Evolutionary conservation across 1,140 invertebrate genomes (phyloP).

Genomic region (Bombus picipes): DNA sequence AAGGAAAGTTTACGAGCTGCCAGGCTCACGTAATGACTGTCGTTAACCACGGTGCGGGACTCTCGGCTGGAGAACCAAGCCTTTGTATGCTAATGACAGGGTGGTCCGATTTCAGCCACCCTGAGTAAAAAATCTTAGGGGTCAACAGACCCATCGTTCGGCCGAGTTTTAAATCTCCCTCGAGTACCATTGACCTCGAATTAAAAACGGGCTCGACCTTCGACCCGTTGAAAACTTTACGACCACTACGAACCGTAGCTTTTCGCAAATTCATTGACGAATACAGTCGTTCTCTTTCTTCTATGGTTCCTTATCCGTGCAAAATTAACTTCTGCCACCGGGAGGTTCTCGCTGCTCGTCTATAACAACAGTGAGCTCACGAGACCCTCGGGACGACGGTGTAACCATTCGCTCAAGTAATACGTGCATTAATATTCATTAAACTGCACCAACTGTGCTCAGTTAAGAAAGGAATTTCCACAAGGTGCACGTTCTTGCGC

Average conservation of each 20-base stretch:
- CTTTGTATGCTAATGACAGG: conserved; percentile 76
- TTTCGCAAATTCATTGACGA: conserved; percentile 44
- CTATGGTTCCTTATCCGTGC: conserved; percentile 10
- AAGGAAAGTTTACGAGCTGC: conserved; percentile 65
- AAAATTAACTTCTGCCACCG: conserved; percentile 33
- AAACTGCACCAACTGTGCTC: conserved; percentile 14
- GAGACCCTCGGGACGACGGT: conserved; percentile 33
- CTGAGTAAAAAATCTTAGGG: conserved; percentile 67
- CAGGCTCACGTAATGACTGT: conserved; percentile 71
- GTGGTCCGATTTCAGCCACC: conserved; percentile 71
- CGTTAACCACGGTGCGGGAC: conserved; percentile 69
- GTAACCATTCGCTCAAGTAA: conserved; percentile 27
- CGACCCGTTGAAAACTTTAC: conserved; percentile 56
- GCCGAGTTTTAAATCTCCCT: conserved; percentile 67
- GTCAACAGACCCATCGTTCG: conserved; percentile 67
- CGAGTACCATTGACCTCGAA: conserved; percentile 70
- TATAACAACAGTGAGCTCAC: neutral
- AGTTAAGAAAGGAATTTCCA: conserved; percentile 5
- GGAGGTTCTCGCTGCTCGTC: neutral
- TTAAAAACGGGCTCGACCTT: conserved; percentile 61
- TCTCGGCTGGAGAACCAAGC: conserved; percentile 49
- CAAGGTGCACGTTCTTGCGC: neutral
- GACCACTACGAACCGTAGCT: neutral
- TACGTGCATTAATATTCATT: conserved; percentile 51
- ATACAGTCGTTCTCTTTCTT: no score